Base-by-base conservation (phyloP, 2,797 vertebrate genomes). In the Galago senegalensis region DNA sequence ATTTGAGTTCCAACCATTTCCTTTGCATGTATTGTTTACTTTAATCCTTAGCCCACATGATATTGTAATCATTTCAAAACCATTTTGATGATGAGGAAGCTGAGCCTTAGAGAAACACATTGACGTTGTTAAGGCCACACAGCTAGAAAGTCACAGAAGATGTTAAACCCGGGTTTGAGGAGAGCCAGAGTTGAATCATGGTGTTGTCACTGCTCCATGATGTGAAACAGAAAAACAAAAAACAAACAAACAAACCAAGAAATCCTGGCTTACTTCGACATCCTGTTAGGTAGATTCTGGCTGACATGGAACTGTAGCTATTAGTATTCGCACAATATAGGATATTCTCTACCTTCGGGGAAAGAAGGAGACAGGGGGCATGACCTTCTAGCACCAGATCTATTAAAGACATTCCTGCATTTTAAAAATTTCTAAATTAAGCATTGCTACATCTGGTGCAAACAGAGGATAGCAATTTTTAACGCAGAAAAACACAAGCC, bases 361-460 rank as follows among this genome's bases (percentile, higher is more conserved):
- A 40, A 70, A 77, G 67, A 88, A 46, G 17, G 1, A 6, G 12
- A 65, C 10, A 31, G 65, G 17, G 53, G 92, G 79, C 83, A 43
- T 29, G 34, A 82, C 69, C 37, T 29, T 14, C 18, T 63, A 56
- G 43, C 77, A 80, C 31, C 63, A 27, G 49, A 7, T 23, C 49
- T 73, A 21, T 25, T 67, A n/a, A 73, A 18, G 34, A 43, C 63
- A 29, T 61, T 89, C 87, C 34, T 82, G 58, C 46, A 43, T 90
- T 60, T 80, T 11, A 10, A 10, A 80, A 79, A 79, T 94, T 93
- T 95, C 92, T 49, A 79, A 95, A 85, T 72, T 73, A 70, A 81
- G 76, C 85, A 49, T 31, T 58, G 60, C 73, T 70, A 17, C 17
- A 63, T 84, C 75, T 25, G 14, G 76, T 58, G 65, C 79, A 82